phyloP scores from a whole-genome alignment of 2,797 vertebrate genomes.

The Sciurus carolinensis region DNA sequence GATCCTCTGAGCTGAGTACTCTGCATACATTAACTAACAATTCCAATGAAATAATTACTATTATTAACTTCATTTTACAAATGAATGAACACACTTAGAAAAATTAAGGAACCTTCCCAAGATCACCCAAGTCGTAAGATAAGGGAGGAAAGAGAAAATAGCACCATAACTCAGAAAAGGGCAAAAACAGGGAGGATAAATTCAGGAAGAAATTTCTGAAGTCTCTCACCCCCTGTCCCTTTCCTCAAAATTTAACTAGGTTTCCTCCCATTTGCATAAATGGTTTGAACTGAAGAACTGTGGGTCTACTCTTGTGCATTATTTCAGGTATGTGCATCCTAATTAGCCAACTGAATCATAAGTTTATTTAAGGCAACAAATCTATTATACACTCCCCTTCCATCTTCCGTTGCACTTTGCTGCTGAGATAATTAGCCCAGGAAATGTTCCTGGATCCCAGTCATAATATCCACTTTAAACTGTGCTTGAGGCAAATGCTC shows the following conservation, averaged over 20 bases:
- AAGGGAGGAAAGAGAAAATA: neutral
- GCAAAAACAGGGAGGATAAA: neutral
- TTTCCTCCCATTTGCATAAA: neutral
- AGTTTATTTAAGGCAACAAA: neutral
- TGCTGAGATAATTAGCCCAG: neutral
- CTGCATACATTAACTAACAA: neutral
- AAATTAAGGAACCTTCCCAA: neutral
- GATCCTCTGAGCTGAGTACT: neutral
- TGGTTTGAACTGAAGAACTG: neutral
- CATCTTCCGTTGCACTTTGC: neutral
- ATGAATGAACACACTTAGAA: conserved; percentile 7
- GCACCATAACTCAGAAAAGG: neutral
- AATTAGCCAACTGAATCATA: neutral
- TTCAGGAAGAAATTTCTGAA: neutral
- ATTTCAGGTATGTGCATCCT: neutral
- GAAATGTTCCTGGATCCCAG: neutral
- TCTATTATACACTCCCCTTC: neutral
- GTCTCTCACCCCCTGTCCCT: neutral
- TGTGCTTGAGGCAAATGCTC: neutral
- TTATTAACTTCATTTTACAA: neutral
- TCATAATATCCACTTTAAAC: neutral
- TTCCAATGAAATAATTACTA: neutral
- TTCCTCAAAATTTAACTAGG: conserved; percentile 7
- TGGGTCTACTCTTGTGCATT: neutral
- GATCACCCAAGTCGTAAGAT: neutral